Percentiles rank a stretch among this genome's conserved stretches.
phyloP scores from a whole-genome alignment of 2,888 invertebrate genomes.

The Altica lythri region DNA sequence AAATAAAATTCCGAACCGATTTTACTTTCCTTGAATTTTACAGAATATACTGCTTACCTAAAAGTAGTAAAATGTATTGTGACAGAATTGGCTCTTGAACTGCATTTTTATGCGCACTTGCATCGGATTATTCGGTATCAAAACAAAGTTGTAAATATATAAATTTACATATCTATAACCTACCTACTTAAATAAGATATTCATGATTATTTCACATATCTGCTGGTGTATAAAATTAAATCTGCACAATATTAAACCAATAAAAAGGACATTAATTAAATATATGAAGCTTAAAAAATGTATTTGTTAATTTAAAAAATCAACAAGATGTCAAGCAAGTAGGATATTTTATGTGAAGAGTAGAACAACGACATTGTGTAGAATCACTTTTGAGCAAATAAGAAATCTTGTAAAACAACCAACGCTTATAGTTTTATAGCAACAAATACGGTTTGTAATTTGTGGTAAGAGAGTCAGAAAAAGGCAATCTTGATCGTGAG shows the following conservation, averaged over 20 bases:
- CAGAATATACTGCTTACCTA: no score
- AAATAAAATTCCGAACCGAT: no score
- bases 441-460: constrained; percentile 38
- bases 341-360: constrained; percentile 34
- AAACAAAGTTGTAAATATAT: background rate
- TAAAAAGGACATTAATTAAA: no score
- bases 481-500: constrained; percentile 43
- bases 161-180: background rate
- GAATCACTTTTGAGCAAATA: constrained; percentile 40
- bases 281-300: background rate
- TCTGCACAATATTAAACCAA: background rate
- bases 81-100: no score
- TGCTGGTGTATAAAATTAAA: background rate
- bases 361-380: constrained; percentile 27
- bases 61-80: no score
- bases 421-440: constrained; percentile 38
- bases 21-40: no score
- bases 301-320: no score
- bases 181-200: no score
- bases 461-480: constrained; percentile 39
- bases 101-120: no score
- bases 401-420: constrained; percentile 38
- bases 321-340: background rate
- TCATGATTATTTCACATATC: no score
- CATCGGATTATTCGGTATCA: no score